A percentile compares a stretch with the other conserved stretches of the same genome.
phyloP scores from a whole-genome alignment of 1,140 invertebrate species.

The Drosophila hydei region DNA sequence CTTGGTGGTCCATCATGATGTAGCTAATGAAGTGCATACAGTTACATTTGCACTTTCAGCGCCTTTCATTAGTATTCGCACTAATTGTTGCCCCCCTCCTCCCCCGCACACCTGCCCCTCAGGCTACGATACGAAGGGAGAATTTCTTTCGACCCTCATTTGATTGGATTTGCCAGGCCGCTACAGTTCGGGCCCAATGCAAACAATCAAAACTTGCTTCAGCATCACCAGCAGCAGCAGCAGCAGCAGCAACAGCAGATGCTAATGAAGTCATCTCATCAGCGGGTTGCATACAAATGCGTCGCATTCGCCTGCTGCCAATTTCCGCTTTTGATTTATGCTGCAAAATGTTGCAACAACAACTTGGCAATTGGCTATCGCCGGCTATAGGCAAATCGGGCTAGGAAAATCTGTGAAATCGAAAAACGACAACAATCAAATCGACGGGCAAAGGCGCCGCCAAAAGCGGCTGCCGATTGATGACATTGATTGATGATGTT shows the following conservation, averaged over 20 bases:
- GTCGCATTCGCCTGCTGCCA: slow-evolving; percentile 32
- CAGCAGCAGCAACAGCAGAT: slow-evolving; percentile 29
- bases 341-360: slow-evolving; percentile 24
- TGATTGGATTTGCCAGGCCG: slow-evolving; percentile 58
- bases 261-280: slow-evolving; percentile 77
- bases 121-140: slow-evolving; percentile 5
- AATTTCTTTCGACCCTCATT: slow-evolving; percentile 63
- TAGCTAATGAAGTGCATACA: slow-evolving; percentile 64
- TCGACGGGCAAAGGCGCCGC: slow-evolving; percentile 18
- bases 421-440: slow-evolving; percentile 20
- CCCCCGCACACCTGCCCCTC: no score
- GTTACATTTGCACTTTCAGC: slow-evolving; percentile 24
- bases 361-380: slow-evolving; percentile 8
- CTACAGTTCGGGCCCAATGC: slow-evolving; percentile 24
- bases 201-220: slow-evolving; percentile 64
- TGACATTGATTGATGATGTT: slow-evolving; percentile 34
- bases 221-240: slow-evolving; percentile 14
- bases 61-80: slow-evolving; percentile 71
- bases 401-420: slow-evolving; percentile 22
- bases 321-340: slow-evolving; percentile 74
- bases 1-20: slow-evolving; percentile 33
- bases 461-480: slow-evolving; percentile 22
- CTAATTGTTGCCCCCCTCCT: slow-evolving; percentile 60
- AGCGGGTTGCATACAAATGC: slow-evolving; percentile 63
- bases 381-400: slow-evolving; percentile 8